Evolutionary conservation across 2,113 vertebrate genomes (phyloP).

Genomic region (Aldabrachelys gigantea): DNA sequence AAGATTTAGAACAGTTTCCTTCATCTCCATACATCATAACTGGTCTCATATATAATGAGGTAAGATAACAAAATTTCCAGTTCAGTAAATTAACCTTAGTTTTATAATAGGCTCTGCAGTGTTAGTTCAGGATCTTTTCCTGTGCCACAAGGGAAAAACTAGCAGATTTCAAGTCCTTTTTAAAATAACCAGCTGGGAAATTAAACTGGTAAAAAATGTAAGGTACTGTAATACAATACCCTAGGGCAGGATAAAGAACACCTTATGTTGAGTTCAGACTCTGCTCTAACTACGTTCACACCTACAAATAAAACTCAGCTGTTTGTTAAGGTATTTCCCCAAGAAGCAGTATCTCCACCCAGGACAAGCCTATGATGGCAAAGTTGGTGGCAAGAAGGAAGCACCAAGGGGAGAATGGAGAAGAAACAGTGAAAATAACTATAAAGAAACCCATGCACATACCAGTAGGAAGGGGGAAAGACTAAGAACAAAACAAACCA

Average conservation of each 20-base stretch:
- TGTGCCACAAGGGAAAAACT: conserved; percentile 50
- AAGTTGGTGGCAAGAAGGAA: neutral
- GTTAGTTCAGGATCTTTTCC: conserved; percentile 22
- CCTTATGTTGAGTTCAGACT: neutral
- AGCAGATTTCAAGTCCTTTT: conserved; percentile 14
- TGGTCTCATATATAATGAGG: neutral
- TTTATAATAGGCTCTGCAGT: conserved; percentile 57
- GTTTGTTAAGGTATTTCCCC: neutral
- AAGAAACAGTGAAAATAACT: neutral
- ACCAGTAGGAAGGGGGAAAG: neutral
- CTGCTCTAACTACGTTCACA: conserved; percentile 8
- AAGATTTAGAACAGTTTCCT: neutral
- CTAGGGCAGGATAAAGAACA: neutral
- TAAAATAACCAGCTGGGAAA: neutral
- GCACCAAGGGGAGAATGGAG: neutral
- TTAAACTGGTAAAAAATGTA: neutral
- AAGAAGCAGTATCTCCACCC: neutral
- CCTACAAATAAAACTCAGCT: neutral
- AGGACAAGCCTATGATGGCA: neutral
- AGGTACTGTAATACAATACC: conserved; percentile 40
- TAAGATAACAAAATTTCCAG: conserved; percentile 20
- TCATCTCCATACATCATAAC: neutral
- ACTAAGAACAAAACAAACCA: fast-evolving
- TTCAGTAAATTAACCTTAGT: conserved; percentile 6
- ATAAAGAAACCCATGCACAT: neutral